Evolutionary conservation across 2,797 vertebrate species (phyloP).

Genomic region (Tragelaphus eurycerus): DNA sequence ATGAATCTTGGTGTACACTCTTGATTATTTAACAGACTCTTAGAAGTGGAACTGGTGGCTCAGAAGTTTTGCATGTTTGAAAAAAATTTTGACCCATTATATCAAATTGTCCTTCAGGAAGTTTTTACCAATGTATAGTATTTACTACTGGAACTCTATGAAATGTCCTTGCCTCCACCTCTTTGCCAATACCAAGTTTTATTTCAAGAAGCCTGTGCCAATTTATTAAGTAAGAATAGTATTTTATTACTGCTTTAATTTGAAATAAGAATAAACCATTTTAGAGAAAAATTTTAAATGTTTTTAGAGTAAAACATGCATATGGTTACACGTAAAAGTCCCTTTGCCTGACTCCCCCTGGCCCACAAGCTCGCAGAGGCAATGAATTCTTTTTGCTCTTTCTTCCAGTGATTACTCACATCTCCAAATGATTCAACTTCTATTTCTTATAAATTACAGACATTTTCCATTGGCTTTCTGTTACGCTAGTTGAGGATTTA

Average conservation of each 20-base stretch:
- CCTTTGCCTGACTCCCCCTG: background rate
- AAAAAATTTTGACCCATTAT: background rate
- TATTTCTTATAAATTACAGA: background rate
- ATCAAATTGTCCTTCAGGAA: background rate
- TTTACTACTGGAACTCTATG: background rate
- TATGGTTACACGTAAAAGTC: background rate
- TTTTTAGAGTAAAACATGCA: background rate
- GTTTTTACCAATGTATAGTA: background rate
- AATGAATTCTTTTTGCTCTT: background rate
- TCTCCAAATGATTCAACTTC: background rate
- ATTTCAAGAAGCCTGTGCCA: background rate
- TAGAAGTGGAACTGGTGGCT: background rate
- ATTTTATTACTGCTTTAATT: background rate
- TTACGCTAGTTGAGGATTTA: background rate
- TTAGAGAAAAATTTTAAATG: background rate
- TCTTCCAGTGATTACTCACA: background rate
- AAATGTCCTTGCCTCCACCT: background rate
- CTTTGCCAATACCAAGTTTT: background rate
- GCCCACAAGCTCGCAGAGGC: background rate
- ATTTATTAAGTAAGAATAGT: background rate
- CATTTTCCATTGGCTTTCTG: background rate
- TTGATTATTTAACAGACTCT: constrained; percentile 1
- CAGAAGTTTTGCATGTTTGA: background rate
- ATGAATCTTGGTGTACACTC: background rate
- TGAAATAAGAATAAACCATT: background rate